A percentile compares a stretch with the other conserved stretches of the same genome.
These are phyloP conservation scores for Diploptera punctata DNA, from an alignment of 2,888 invertebrate genomes.

Conservation along the genomic window DNA sequence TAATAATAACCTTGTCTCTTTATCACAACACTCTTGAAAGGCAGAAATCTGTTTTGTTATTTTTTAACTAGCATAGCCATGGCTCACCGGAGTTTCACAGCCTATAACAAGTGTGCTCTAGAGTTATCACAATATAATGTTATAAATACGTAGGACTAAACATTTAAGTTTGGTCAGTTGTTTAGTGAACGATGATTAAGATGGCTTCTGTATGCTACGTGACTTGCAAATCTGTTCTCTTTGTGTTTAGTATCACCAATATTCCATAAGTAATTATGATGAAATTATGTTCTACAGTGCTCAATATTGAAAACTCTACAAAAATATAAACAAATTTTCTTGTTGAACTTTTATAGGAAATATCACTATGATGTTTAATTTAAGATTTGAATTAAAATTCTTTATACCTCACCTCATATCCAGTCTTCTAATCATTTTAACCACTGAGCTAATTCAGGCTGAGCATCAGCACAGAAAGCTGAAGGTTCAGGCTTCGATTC, in stretches of 20 bases:
- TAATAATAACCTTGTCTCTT: not conserved
- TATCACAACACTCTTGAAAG: conserved; percentile 1
- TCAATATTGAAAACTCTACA: no score
- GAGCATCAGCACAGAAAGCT: no score
- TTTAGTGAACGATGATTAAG: conserved; percentile 19
- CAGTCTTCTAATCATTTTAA: no score
- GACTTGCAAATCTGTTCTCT: not conserved
- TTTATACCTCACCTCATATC: no score
- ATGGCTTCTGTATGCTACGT: conserved; percentile 5
- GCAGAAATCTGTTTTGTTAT: conserved; percentile 13
- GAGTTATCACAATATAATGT: conserved; percentile 21
- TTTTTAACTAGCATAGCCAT: conserved; percentile 23
- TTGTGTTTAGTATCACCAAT: not conserved
- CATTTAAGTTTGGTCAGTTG: conserved; percentile 24
- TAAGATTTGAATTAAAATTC: no score
- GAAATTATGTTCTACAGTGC: no score
- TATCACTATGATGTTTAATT: no score
- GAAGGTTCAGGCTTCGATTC: no score
- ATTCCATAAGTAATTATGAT: no score
- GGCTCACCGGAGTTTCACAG: conserved; percentile 9
- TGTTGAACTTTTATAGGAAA: no score
- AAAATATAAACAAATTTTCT: no score
- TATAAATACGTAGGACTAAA: conserved; percentile 26
- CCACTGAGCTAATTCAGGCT: no score
- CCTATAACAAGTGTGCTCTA: conserved; percentile 8